Base-by-base conservation (phyloP, 2,113 vertebrate species). In the Morone saxatilis region DNA sequence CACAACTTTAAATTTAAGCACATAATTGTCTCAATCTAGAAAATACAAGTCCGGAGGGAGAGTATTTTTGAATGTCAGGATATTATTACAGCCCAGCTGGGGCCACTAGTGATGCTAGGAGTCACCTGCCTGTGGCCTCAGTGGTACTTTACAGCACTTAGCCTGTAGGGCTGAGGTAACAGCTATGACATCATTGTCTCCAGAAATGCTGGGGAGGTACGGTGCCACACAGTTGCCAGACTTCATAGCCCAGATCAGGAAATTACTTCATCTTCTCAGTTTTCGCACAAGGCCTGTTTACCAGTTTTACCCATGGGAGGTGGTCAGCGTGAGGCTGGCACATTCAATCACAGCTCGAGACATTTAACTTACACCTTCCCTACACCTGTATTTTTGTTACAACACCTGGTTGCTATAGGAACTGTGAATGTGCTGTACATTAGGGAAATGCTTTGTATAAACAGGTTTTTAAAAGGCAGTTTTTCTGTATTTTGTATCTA, bases 161-260 rank as follows among this genome's bases (percentile, higher is more conserved):
- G 69, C 65, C 75, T 89, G 88, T 85, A 74, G 63, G 73, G 72
- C 81, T 90, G 91, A 88, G 86, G 80, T 87, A 89, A 91, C 81
- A 81, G 57, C 68, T 50, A 91, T 95, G 94, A 96, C 94, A 95
- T 96, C 92, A 95, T 57, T 83, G 90, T 93, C 92, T 94, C 89
- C 87, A 93, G 81, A 87, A 92, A 87, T 84, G 75, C 61, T 5
- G 78, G 81, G 84, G 88, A 88, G 92, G 83, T 82, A 89, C 82
- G 43, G 85, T 91, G 89, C 87, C 90, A 93, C 92, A 91, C 89
- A 91, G 71, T 91, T 87, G 78, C 86, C 87, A 92, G 85, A 90
- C 88, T 93, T 92, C 80, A 91, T 91, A 65, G 85, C 81, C 87
- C 91, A 76, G 87, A 92, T 83, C 31, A 89, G 91, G 90, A 93